phyloP scores from a whole-genome alignment of 1,140 invertebrate species.

The Pseudomyrmex pallidus region DNA sequence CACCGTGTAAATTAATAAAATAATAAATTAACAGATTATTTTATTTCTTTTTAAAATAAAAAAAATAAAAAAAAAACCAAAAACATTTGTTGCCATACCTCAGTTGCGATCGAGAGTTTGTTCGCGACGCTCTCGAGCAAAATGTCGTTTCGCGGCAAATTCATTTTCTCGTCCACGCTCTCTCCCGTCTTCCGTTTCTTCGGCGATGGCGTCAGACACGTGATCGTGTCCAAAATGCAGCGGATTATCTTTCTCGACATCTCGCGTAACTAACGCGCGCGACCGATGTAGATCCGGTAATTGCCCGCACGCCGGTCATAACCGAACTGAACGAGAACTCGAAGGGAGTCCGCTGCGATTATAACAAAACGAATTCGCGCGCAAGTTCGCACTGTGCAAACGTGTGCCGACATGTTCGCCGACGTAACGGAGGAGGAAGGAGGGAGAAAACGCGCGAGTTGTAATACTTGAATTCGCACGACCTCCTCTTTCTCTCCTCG shows the following conservation, averaged over 20 bases:
- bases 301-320: conserved; percentile 7
- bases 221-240: conserved; percentile 16
- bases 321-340: conserved; percentile 42
- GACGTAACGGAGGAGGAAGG: neutral
- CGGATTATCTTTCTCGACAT: conserved; percentile 47
- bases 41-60: neutral
- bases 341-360: conserved; percentile 22
- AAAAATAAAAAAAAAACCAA: neutral
- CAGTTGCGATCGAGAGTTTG: neutral
- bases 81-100: conserved; percentile 22
- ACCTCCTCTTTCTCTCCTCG: neutral
- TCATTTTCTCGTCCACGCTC: neutral
- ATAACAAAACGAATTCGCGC: conserved; percentile 57
- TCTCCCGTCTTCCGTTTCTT: conserved; percentile 1
- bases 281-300: neutral
- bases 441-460: neutral
- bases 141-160: conserved; percentile 10
- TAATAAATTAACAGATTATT: too few species aligned
- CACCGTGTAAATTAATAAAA: neutral
- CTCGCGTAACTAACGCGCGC: neutral
- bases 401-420: conserved; percentile 58
- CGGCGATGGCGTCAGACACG: conserved; percentile 60
- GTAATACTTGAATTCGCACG: neutral
- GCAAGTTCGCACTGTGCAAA: neutral
- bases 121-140: neutral